Evolutionary conservation across 2,888 invertebrate genomes (phyloP).

Genomic region (Junonia oenone): DNA sequence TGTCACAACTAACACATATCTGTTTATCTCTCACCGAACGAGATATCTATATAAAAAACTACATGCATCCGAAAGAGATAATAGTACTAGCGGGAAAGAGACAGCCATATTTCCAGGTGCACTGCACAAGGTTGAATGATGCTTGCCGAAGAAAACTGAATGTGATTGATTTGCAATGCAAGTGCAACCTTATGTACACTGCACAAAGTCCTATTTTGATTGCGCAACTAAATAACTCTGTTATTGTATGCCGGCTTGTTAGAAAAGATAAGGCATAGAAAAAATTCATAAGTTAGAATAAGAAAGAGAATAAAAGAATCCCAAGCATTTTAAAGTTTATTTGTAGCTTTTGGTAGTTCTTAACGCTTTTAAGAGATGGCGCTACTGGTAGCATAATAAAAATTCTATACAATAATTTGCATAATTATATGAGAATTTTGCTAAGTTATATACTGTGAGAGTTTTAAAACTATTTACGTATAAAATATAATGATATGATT

Average conservation of each 20-base stretch:
- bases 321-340: slow-evolving; percentile 55
- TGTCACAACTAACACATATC: slow-evolving; percentile 64
- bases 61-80: slow-evolving; percentile 68
- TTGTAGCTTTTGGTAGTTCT: slow-evolving; percentile 50
- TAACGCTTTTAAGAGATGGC: slow-evolving; percentile 60
- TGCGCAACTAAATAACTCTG: slow-evolving; percentile 42
- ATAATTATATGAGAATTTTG: neutral
- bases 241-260: slow-evolving; percentile 42
- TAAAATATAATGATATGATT: no score
- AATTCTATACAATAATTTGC: no score
- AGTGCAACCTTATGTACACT: slow-evolving; percentile 64
- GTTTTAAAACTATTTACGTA: no score
- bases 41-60: slow-evolving; percentile 73
- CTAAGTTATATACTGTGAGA: no score
- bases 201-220: slow-evolving; percentile 58
- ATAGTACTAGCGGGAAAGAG: slow-evolving; percentile 56
- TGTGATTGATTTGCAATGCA: slow-evolving; percentile 54
- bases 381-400: slow-evolving; percentile 39
- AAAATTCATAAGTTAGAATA: slow-evolving; percentile 41
- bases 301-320: slow-evolving; percentile 47
- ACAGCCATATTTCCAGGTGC: slow-evolving; percentile 65
- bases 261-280: slow-evolving; percentile 50
- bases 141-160: slow-evolving; percentile 41
- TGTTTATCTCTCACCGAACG: slow-evolving; percentile 68
- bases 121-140: slow-evolving; percentile 52